Conservation (phyloP, 1,140 invertebrate genomes). For the Mactra quadrangularis region DNA sequence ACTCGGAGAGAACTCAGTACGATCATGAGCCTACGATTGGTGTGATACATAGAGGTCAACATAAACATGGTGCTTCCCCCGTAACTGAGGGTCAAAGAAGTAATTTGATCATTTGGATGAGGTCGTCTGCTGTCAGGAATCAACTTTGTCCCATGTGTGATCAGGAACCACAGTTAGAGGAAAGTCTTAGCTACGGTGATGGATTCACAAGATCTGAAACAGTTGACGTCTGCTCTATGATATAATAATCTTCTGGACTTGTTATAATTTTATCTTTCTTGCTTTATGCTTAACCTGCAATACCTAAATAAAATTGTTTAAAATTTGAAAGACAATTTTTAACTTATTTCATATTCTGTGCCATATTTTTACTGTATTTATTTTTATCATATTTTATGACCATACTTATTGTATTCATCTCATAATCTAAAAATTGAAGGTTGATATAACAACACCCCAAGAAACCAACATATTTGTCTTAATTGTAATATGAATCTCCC, state of each 20-base stretch:
- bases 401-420: no score
- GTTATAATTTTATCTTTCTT: not conserved
- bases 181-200: conserved; percentile 80
- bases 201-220: conserved; percentile 80
- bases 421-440: no score
- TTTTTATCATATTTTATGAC: no score
- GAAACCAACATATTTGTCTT: no score
- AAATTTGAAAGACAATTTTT: no score
- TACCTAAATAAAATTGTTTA: no score
- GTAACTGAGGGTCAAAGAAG: conserved; percentile 81
- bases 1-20: conserved; percentile 59
- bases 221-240: conserved; percentile 68
- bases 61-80: conserved; percentile 83
- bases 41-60: conserved; percentile 83
- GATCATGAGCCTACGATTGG: conserved; percentile 77
- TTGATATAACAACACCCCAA: no score
- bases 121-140: conserved; percentile 82
- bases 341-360: no score
- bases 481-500: no score
- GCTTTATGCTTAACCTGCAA: no score
- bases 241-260: no score
- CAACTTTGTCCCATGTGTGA: conserved; percentile 84
- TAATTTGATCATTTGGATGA: conserved; percentile 85
- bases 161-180: conserved; percentile 74
- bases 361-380: no score